These are phyloP conservation scores for Andrena hattorfiana DNA, from an alignment of 2,888 invertebrate species.

Conservation along the genomic window DNA sequence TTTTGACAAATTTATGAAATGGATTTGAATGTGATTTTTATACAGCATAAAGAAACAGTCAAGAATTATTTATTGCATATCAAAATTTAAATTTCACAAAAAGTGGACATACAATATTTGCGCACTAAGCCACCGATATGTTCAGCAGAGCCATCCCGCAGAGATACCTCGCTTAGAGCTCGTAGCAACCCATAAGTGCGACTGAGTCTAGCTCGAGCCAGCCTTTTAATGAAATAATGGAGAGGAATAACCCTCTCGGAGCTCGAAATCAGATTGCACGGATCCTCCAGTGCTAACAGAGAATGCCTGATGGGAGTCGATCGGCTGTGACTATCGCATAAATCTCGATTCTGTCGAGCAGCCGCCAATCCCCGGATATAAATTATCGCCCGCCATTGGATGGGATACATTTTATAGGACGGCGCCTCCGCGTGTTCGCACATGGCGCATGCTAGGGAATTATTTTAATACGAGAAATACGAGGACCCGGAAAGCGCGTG, in stretches of 20 bases:
- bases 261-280: slow-evolving; percentile 42
- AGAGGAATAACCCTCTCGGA: slow-evolving; percentile 35
- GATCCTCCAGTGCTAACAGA: slow-evolving; percentile 32
- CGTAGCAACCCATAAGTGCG: neutral
- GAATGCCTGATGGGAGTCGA: slow-evolving; percentile 33
- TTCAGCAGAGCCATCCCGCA: neutral
- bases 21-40: no score
- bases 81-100: no score
- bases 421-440: slow-evolving; percentile 9
- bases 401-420: slow-evolving; percentile 54
- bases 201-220: neutral
- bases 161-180: neutral
- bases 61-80: no score
- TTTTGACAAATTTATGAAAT: no score
- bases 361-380: slow-evolving; percentile 52
- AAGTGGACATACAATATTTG: no score
- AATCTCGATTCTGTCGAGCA: slow-evolving; percentile 43
- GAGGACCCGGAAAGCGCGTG: neutral
- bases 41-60: no score
- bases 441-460: slow-evolving; percentile 35
- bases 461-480: slow-evolving; percentile 46
- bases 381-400: slow-evolving; percentile 55
- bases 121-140: neutral
- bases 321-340: slow-evolving; percentile 39
- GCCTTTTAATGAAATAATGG: slow-evolving; percentile 46